phyloP scores from a whole-genome alignment of 2,888 invertebrate genomes.

The Tanypteryx hageni region DNA sequence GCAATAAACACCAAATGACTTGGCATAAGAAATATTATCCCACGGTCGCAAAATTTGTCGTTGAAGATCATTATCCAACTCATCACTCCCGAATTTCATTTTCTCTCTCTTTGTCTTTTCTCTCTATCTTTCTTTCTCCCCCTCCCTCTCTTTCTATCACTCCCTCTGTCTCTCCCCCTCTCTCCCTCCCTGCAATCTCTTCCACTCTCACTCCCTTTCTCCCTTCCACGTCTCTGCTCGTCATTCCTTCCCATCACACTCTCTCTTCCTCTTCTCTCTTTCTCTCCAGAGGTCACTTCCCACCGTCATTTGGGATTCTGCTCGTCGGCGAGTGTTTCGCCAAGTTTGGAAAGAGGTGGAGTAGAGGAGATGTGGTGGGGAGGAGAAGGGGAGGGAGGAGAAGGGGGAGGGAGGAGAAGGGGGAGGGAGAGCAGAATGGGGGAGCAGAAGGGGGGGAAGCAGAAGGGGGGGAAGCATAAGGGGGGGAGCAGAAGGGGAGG shows the following conservation, averaged over 20 bases:
- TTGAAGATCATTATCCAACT: constrained; percentile 41
- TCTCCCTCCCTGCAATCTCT: constrained; percentile 55
- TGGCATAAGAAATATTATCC: constrained; percentile 20
- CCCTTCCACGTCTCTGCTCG: constrained; percentile 62
- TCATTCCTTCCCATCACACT: background rate
- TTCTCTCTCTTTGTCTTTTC: constrained; percentile 10
- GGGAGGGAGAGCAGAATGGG: too few relatives aligned
- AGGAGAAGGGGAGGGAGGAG: constrained; percentile 69
- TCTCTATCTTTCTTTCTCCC: background rate
- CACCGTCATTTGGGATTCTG: constrained; percentile 50
- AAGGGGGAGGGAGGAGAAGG: background rate
- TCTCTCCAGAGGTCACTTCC: constrained; percentile 39
- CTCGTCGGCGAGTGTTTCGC: constrained; percentile 63
- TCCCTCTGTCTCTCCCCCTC: background rate
- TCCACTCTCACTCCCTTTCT: constrained; percentile 47
- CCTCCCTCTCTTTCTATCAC: background rate
- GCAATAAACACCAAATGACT: constrained; percentile 40
- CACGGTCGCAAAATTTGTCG: background rate
- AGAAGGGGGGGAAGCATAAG: constrained; percentile 61
- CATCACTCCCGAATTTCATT: background rate
- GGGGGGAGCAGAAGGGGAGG: constrained; percentile 72
- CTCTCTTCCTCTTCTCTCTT: background rate
- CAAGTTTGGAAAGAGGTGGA: constrained; percentile 65
- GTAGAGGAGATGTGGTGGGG: constrained; percentile 66
- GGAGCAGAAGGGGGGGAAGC: constrained; percentile 66